Evolutionary conservation across 2,888 invertebrate species (phyloP).

Genomic region (Caenorhabditis auriculariae): DNA sequence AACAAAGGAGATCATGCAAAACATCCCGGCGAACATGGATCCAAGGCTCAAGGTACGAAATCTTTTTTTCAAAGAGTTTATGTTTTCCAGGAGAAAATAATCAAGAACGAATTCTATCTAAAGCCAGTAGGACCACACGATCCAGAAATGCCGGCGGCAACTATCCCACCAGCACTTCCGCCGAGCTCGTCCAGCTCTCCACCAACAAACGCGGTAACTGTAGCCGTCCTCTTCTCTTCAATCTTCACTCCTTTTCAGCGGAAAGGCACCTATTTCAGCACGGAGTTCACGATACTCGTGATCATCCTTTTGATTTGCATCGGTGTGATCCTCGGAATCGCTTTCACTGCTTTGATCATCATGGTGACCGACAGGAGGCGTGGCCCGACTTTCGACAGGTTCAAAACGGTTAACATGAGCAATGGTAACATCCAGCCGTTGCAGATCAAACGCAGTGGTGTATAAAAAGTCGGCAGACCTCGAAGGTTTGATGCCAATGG

Average conservation of each 20-base stretch:
- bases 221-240: background rate
- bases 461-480: conserved; percentile 15
- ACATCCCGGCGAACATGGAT: conserved; percentile 18
- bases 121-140: conserved; percentile 7
- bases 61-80: background rate
- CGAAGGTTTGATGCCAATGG: too few species aligned
- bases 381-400: conserved; percentile 23
- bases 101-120: conserved; percentile 20
- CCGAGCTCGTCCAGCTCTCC: too few species aligned
- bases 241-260: background rate
- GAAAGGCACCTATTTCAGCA: conserved; percentile 2
- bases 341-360: conserved; percentile 14
- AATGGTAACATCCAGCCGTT: too few species aligned
- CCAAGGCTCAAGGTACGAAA: conserved; percentile 14
- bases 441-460: conserved; percentile 12
- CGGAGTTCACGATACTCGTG: conserved; percentile 14
- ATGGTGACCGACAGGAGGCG: conserved; percentile 9
- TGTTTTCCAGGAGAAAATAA: conserved; percentile 18
- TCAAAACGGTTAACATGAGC: too few species aligned
- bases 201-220: background rate
- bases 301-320: conserved; percentile 19
- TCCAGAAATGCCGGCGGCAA: background rate
- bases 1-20: conserved; percentile 19
- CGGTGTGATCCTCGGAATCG: conserved; percentile 19
- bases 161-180: conserved; percentile 11